Evolutionary conservation across 2,113 vertebrate genomes (phyloP), one percentile per base, ranked within the genome.

Genomic region (Lepisosteus oculatus): DNA sequence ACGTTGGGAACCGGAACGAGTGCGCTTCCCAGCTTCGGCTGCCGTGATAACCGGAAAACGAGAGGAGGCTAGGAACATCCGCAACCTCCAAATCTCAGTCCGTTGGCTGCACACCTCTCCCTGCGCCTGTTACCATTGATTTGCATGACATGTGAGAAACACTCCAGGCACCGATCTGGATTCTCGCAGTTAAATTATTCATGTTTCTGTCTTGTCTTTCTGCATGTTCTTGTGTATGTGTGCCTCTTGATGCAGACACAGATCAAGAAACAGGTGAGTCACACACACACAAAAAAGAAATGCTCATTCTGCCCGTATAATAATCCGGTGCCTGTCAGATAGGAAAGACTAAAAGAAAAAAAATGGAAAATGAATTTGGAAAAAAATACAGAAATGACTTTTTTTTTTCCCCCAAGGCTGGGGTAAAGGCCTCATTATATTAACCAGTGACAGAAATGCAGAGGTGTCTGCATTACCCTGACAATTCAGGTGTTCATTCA

Each of bases 111-210:
- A n/a, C 13, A 47, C 2, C 13, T 7, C n/a, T 8, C 13, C 43
- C 43, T 2, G 44, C 8, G n/a, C 11, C 13, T n/a, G 13, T 42
- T 47, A 4, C 65, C 8, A 8, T 47, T 41, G 14, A 47, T 47
- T 15, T 47, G 44, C 51, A 45, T n/a, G 17, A 45, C 55, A 15
- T 2, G 4, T 61, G 13, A 47, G 15, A 43, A 63, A 62, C 41
- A 12, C 57, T 63, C 29, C 29, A 42, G 59, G 59, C 43, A 5
- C 66, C 11, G 29, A 13, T 14, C 41, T 4, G 64, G 7, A n/a
- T 74, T 44, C 67, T 74, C 67, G 5, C 41, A 15, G 66, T 29
- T 68, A 57, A 73, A 51, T 69, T 68, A 54, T 55, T 73, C 8
- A 73, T 56, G n/a, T 55, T 44, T 9, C 17, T 7, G 8, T 47